Evolutionary conservation across 2,113 vertebrate genomes (phyloP), one percentile per base, ranked within the genome.

Genomic region (Anser brachyrhynchus): DNA sequence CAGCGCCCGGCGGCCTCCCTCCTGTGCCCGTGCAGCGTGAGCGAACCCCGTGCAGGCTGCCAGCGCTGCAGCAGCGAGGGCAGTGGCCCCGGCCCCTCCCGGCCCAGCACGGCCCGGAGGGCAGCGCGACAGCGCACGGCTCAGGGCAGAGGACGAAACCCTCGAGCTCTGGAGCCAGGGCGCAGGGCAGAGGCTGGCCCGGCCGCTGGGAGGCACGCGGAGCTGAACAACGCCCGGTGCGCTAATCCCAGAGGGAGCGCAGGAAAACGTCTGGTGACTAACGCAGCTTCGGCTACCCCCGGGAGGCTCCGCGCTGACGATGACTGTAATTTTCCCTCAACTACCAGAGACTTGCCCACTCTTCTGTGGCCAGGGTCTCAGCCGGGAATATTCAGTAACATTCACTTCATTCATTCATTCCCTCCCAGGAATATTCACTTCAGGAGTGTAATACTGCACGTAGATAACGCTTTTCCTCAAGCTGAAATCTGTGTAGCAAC

Each of bases 111-210:
- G 20, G 1, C 19, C 61, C 55, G 0, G 4, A 19, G 55, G 46
- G 11, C 13, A 17, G 29, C 13, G 55, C 61, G 5, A 28, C 0
- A 0, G 31, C 8, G 4, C 1, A 0, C 21, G 51, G 8, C 41
- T 35, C 4, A 2, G 37, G 39, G 26, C 0, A 2, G 43, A 43
- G 76, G 25, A 18, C 0, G 0, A 70, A 41, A 7, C 18, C 41
- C 55, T 21, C 0, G 3, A 41, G 29, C 31, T 13, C 39, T 21
- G 21, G 43, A 11, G 13, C 23, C 10, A 25, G 51, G 51, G 51
- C 51, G 7, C 51, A 25, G 51, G 13, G 61, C 23, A 26, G 61
- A 17, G 23, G 61, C 35, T 64, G 35, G 13, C 29, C 21, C 14
- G 22, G 16, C 61, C 10, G 25, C 16, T 26, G 25, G 35, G 25